Percentiles rank a stretch among this genome's conserved stretches.
phyloP scores from a whole-genome alignment of 2,888 invertebrate species.

The Dugesia japonica region DNA sequence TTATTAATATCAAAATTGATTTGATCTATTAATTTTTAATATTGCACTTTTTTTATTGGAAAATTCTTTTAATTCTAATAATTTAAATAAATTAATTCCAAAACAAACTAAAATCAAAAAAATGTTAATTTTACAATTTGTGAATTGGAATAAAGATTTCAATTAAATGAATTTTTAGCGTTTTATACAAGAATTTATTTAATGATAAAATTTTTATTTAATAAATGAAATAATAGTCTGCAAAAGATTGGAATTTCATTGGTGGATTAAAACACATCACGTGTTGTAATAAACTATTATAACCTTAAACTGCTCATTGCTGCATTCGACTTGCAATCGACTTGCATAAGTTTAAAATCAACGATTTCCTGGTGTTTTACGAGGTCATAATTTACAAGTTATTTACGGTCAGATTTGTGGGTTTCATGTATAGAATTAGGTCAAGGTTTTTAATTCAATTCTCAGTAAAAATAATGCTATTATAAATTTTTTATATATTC shows the following conservation, averaged over 20 bases:
- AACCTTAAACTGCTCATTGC: constrained; percentile 3
- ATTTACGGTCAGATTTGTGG: too few species aligned
- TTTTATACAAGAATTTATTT: background rate
- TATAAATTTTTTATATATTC: too few species aligned
- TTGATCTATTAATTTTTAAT: too few species aligned
- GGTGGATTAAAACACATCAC: background rate
- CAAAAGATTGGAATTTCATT: background rate
- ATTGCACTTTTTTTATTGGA: too few species aligned
- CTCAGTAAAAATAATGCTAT: too few species aligned
- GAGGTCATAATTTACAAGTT: too few species aligned
- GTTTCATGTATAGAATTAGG: too few species aligned
- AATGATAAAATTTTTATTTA: background rate
- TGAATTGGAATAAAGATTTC: background rate
- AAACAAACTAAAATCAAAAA: background rate
- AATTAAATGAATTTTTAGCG: background rate
- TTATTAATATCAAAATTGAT: too few species aligned
- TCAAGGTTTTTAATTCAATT: too few species aligned
- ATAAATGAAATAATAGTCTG: background rate
- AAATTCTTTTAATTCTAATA: background rate
- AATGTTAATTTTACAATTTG: background rate
- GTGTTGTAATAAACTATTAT: background rate
- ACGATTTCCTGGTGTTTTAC: too few species aligned
- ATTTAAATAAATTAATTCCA: background rate
- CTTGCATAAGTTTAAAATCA: background rate
- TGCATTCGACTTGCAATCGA: constrained; percentile 12